Base-by-base conservation (phyloP, 1,140 invertebrate genomes). In the Drosophila dunni region DNA sequence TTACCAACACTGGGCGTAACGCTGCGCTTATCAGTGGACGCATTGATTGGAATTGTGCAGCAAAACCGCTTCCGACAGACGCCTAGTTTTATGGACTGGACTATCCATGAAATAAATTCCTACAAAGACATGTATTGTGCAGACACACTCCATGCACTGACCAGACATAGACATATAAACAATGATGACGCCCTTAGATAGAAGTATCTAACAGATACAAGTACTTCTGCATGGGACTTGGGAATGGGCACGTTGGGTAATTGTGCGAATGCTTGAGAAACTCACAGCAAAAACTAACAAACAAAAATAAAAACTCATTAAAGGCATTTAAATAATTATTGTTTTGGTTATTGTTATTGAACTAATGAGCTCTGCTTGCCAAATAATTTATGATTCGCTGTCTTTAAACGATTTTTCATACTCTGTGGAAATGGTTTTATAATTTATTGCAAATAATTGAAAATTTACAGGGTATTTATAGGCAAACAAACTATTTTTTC, bases 21-120 rank as follows among this genome's bases (percentile, higher is more conserved):
- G 15, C 36, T 62, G 66, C 80, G 79, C 82, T 86, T 86, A 86
- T 86, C 82, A 79, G 81, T 58, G 73, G 65, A 69, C 58, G 67
- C 82, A 85, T 86, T 86, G 82, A 86, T 88, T 85, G 82, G 82
- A 83, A 70, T 70, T 71, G 76, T 58, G 46, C 33, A 38, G 76
- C 46, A 48, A 29, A 29, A 62, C 48, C 54, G 67, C 54, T 79
- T 88, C 76, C 79, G 83, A 71, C 76, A 82, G 62, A 34, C 62
- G 65, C 74, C 75, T 62, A 64, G 68, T 67, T 80, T 78, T 77
- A 83, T 84, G n/a, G 29, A 11, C 17, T 42, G 17, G 57, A 58
- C 34, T 50, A 24, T 51, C 40, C 66, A 48, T 29, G 46, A 46
- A 7, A 45, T 9, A 34, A 36, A n/a, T 9, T 51, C 20, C 13